Evolutionary conservation across 2,797 vertebrate species (phyloP).

Genomic region (Schizopygopsis malacanthus): DNA sequence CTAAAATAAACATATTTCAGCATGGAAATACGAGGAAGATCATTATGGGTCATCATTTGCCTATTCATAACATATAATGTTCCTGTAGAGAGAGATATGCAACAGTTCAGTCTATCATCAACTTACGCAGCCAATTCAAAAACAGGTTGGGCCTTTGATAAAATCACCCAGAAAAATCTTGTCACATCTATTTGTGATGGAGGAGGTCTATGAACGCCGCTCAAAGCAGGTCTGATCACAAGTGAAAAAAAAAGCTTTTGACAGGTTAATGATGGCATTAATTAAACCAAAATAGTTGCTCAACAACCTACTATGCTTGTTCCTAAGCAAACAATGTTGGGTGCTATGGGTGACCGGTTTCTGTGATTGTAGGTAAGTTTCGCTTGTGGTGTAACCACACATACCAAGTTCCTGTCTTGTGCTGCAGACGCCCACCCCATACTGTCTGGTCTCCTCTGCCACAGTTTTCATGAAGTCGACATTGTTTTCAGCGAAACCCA

Average conservation of each 20-base stretch:
- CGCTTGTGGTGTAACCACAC: constrained; percentile 50
- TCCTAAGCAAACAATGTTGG: background rate
- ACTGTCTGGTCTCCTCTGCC: constrained; percentile 75
- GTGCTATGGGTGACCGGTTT: background rate
- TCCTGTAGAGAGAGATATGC: constrained; percentile 1
- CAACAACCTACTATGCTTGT: background rate
- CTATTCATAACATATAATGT: background rate
- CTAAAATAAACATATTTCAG: background rate
- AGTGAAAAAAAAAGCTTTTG: background rate
- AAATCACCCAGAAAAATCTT: constrained; percentile 7
- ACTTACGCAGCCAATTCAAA: background rate
- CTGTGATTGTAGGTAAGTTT: background rate
- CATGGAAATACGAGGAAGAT: background rate
- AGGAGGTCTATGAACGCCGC: background rate
- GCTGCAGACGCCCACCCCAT: constrained; percentile 88
- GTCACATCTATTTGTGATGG: background rate
- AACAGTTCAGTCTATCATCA: constrained; percentile 31
- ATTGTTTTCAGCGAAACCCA: constrained; percentile 89
- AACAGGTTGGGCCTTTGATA: constrained; percentile 1
- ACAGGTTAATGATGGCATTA: background rate
- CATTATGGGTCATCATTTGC: background rate
- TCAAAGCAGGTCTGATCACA: constrained; percentile 22
- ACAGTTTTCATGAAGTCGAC: constrained; percentile 86
- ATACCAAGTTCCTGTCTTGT: constrained; percentile 93
- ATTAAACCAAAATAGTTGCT: background rate